These are phyloP conservation scores for Heterodera carotae DNA, from an alignment of 1,140 invertebrate genomes.

Conservation along the genomic window DNA sequence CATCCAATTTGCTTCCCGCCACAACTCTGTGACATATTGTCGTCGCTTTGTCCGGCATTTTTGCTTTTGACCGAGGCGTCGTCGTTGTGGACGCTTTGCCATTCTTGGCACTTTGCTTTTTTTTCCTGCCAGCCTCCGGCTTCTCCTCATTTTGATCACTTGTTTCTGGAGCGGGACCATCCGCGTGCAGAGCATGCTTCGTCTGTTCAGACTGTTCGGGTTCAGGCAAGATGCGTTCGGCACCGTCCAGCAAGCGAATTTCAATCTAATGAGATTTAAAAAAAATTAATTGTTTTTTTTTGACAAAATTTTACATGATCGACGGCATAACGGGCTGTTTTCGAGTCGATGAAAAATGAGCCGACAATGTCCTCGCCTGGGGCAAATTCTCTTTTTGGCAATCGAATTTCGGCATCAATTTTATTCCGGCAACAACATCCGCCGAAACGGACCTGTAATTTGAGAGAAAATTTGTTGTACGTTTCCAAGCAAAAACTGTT, in stretches of 20 bases:
- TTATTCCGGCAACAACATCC: conserved; percentile 48
- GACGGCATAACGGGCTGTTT: conserved; percentile 30
- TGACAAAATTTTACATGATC: conserved; percentile 31
- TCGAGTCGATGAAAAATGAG: conserved; percentile 32
- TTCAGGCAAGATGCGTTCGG: background rate
- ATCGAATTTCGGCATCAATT: conserved; percentile 39
- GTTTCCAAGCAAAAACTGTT: background rate
- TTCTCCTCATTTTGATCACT: background rate
- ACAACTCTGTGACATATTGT: conserved; percentile 7
- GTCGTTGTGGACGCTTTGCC: background rate
- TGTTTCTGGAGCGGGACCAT: background rate
- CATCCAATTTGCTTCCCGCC: conserved; percentile 21
- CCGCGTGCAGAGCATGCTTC: background rate
- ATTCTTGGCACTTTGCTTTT: background rate
- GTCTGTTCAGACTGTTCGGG: background rate
- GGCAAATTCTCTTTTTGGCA: conserved; percentile 44
- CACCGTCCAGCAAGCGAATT: conserved; percentile 42
- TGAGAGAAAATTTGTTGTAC: background rate
- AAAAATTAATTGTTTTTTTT: too few species aligned
- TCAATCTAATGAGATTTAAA: conserved; percentile 45
- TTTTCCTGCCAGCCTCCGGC: background rate
- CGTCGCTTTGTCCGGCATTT: background rate
- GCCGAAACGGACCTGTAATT: conserved; percentile 28
- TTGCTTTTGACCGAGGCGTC: background rate
- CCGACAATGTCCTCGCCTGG: conserved; percentile 46